These are phyloP conservation scores for Anser brachyrhynchus DNA, from an alignment of 2,113 vertebrate species.

Conservation along the genomic window DNA sequence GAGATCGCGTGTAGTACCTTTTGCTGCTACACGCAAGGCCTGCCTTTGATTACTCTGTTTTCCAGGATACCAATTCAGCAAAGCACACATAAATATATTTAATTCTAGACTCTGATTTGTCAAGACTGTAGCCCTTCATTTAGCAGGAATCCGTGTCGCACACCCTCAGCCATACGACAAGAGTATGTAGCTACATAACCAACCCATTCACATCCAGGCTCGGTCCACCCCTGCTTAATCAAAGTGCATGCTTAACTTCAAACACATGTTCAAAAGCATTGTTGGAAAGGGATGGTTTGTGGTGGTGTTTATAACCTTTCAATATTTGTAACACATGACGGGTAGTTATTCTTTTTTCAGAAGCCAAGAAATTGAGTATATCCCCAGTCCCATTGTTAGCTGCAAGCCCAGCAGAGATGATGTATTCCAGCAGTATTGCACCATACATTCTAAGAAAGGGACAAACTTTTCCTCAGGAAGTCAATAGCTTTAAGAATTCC, in stretches of 20 bases:
- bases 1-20: not conserved
- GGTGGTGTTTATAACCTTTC: conserved; percentile 44
- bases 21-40: not conserved
- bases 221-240: conserved; percentile 7
- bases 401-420: conserved; percentile 3
- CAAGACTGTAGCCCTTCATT: not conserved
- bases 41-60: not conserved
- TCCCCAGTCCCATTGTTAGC: not conserved
- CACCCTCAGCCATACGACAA: not conserved
- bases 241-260: conserved; percentile 37
- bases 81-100: not conserved
- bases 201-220: not conserved
- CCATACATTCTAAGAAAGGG: not conserved
- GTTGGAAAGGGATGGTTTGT: conserved; percentile 1
- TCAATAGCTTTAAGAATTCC: not conserved
- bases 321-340: conserved; percentile 50
- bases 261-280: conserved; percentile 35
- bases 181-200: not conserved
- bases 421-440: conserved; percentile 20
- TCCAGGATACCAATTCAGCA: not conserved
- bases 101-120: not conserved
- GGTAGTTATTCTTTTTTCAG: conserved; percentile 3
- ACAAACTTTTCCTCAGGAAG: not conserved
- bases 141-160: not conserved
- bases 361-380: conserved; percentile 35